Evolutionary conservation across 2,888 invertebrate species (phyloP), one percentile per base, ranked within the genome.

Genomic region (Abrostola triplasia): DNA sequence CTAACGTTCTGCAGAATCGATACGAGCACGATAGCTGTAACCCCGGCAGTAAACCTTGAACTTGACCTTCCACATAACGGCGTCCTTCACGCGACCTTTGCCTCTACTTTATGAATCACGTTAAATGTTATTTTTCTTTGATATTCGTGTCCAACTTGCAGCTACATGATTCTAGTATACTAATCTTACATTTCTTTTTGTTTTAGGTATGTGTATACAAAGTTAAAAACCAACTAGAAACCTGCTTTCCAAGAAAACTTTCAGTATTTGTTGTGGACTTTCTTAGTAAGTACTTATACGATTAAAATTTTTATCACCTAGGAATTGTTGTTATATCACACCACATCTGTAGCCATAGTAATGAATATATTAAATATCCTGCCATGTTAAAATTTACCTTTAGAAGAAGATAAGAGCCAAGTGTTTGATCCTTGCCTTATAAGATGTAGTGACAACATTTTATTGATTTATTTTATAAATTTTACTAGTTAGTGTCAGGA

Each of bases 51-150:
- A 37, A 67, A 66, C 80, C 73, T 72, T 82, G 84, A 77, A 73
- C 81, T 58, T 72, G 70, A 60, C 80, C 79, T 74, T 79, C 66
- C n/a, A 6, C 0, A 12, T 48, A 67, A 47, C 41, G 24, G 42
- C 57, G 70, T 74, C 80, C 82, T 78, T 78, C 73, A 68, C 64
- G 63, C 63, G 73, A 76, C 82, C 78, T 75, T 70, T 44, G 64
- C 35, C 36, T 52, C 36, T 60, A 36, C 56, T 40, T 24, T 36
- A 41, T 52, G 42, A 63, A 65, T 44, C 35, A 68, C 69, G 57
- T 65, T 53, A 42, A 38, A 57, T 38, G 44, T 44, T 59, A 47
- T n/a, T 41, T 47, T 47, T 24, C 5, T 13, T 2, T 55, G 12
- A 44, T 42, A 44, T 35, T 51, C 40, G 35, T 52, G 52, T 52